Evolutionary conservation across 1,140 invertebrate genomes (phyloP).

Genomic region (Neodiprion pinetum): DNA sequence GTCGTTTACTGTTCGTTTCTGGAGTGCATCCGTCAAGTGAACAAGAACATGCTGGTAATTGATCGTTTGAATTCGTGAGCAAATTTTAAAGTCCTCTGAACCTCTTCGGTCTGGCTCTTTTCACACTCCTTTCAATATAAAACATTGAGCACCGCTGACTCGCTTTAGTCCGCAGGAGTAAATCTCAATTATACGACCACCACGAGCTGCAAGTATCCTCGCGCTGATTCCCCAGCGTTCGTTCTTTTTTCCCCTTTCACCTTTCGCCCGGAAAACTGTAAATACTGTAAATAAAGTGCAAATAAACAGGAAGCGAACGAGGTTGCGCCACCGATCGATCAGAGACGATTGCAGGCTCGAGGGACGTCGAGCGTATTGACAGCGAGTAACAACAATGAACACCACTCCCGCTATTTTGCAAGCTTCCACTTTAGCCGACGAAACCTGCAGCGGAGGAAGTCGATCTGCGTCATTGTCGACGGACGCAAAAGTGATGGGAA

Average conservation of each 20-base stretch:
- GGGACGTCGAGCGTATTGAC: not conserved
- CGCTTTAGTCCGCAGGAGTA: too few relatives aligned
- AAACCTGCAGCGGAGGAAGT: not conserved
- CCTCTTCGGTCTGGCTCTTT: not conserved
- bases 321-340: not conserved
- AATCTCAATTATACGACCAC: too few relatives aligned
- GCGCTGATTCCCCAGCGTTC: not conserved
- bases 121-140: not conserved
- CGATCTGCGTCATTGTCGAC: slow-evolving; percentile 3
- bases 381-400: not conserved
- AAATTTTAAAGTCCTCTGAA: not conserved
- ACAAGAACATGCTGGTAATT: slow-evolving; percentile 49
- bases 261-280: not conserved
- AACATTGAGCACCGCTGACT: too few relatives aligned
- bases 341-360: not conserved
- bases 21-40: slow-evolving; percentile 52
- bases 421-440: not conserved
- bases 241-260: not conserved
- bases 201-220: not conserved
- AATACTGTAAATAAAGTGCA: slow-evolving; percentile 25
- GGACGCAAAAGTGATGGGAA: slow-evolving; percentile 19
- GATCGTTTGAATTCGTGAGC: not conserved
- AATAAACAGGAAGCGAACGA: slow-evolving; percentile 19
- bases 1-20: slow-evolving; percentile 51
- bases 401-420: not conserved